A percentile compares a stretch with the other conserved stretches of the same genome.
Conservation (phyloP, 2,888 invertebrate genomes). For the Leptinotarsa tumamoca region DNA sequence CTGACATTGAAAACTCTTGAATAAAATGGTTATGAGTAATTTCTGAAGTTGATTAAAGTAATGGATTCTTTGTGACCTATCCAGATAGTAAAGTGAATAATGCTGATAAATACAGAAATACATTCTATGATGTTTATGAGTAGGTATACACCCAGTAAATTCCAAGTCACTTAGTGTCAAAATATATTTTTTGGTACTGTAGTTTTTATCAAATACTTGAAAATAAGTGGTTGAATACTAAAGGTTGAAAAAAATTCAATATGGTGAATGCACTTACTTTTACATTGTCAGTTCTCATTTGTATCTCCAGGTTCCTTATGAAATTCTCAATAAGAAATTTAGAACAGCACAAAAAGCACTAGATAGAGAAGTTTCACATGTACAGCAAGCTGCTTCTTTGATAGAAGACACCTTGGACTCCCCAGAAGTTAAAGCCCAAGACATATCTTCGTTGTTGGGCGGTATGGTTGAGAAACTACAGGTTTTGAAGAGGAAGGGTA, state of each 20-base stretch:
- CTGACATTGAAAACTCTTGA: neutral
- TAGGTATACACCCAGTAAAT: constrained; percentile 4
- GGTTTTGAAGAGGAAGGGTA: constrained; percentile 75
- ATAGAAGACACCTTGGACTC: constrained; percentile 78
- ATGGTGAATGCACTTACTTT: neutral
- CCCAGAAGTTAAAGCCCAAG: constrained; percentile 73
- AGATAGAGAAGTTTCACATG: constrained; percentile 92
- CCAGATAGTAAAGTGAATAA: constrained; percentile 1
- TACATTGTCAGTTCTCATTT: constrained; percentile 7
- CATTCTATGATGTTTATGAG: constrained; percentile 2
- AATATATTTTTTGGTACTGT: neutral
- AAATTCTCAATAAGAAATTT: constrained; percentile 97
- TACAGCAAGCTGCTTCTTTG: constrained; percentile 82
- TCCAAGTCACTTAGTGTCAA: constrained; percentile 1
- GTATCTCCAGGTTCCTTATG: constrained; percentile 88
- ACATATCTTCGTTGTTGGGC: constrained; percentile 82
- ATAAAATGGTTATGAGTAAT: neutral
- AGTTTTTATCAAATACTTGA: no score
- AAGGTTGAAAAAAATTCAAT: neutral
- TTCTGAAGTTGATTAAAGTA: neutral
- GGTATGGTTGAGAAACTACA: constrained; percentile 91
- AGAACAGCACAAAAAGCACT: constrained; percentile 93
- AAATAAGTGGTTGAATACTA: no score
- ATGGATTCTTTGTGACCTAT: neutral
- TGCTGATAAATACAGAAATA: constrained; percentile 21